Percentiles rank a stretch among this genome's conserved stretches.
phyloP scores from a whole-genome alignment of 1,140 invertebrate genomes.

The Apis laboriosa region DNA sequence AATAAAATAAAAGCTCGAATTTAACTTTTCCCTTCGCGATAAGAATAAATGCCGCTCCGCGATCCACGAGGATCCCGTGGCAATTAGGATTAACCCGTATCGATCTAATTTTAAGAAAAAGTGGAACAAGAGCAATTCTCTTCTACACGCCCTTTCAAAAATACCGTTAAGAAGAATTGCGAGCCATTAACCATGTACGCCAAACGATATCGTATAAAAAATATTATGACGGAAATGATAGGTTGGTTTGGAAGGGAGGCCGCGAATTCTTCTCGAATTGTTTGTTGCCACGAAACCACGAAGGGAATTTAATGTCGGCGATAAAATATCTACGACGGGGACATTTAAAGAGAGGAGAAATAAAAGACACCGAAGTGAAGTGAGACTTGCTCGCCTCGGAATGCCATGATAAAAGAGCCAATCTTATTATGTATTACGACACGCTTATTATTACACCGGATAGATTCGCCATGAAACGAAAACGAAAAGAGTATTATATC shows the following conservation, averaged over 20 bases:
- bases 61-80: background rate
- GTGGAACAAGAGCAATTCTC: slow-evolving; percentile 4
- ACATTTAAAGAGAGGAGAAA: background rate
- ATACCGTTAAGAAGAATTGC: slow-evolving; percentile 9
- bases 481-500: too few species aligned
- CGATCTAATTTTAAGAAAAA: slow-evolving; percentile 27
- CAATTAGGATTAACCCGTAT: background rate
- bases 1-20: background rate
- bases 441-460: too few species aligned
- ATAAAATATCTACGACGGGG: background rate
- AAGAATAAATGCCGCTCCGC: background rate
- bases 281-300: background rate
- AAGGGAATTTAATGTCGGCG: background rate
- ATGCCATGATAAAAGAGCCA: too few species aligned
- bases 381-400: too few species aligned
- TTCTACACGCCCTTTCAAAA: background rate
- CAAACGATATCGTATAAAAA: background rate
- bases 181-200: background rate
- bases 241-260: background rate
- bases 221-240: background rate
- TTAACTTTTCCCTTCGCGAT: background rate
- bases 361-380: background rate
- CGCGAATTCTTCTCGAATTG: background rate
- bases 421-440: too few species aligned
- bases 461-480: too few species aligned